Percentiles rank a stretch among this genome's conserved stretches.
Evolutionary conservation across 1,140 invertebrate species (phyloP).

Genomic region (Papilio glaucus): DNA sequence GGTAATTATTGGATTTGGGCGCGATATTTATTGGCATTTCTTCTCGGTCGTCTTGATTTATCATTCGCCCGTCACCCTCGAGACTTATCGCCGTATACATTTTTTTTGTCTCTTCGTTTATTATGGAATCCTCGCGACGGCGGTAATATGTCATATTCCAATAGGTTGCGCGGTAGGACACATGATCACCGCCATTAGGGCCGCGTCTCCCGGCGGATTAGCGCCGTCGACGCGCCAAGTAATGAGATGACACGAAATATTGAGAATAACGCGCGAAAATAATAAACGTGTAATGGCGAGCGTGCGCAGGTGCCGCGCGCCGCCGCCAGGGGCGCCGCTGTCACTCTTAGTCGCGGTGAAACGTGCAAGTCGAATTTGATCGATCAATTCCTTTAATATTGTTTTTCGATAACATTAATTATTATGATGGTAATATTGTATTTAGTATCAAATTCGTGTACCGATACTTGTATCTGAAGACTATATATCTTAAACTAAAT

Average conservation of each 20-base stretch:
- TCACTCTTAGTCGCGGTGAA: slow-evolving; percentile 37
- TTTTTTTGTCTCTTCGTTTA: slow-evolving; percentile 61
- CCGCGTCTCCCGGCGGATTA: slow-evolving; percentile 77
- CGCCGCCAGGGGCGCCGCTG: slow-evolving; percentile 58
- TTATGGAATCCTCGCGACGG: slow-evolving; percentile 67
- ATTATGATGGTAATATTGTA: not conserved
- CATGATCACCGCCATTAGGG: slow-evolving; percentile 78
- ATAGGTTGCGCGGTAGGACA: slow-evolving; percentile 75
- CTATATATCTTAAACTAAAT: no score
- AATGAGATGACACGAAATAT: slow-evolving; percentile 80
- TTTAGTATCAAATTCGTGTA: not conserved
- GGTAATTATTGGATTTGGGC: slow-evolving; percentile 80
- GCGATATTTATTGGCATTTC: slow-evolving; percentile 77
- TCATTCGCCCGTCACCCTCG: slow-evolving; percentile 59
- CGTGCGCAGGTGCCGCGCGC: slow-evolving; percentile 47
- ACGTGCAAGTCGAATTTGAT: slow-evolving; percentile 34
- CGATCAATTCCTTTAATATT: slow-evolving; percentile 29
- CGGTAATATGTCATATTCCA: slow-evolving; percentile 76
- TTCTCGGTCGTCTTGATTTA: slow-evolving; percentile 73
- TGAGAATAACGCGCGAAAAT: slow-evolving; percentile 72
- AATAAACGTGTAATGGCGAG: slow-evolving; percentile 68
- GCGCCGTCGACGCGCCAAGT: slow-evolving; percentile 63
- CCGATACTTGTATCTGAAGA: not conserved
- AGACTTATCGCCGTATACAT: slow-evolving; percentile 59
- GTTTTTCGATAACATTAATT: not conserved